These are phyloP conservation scores for Synanceia verrucosa DNA, from an alignment of 2,797 vertebrate species.

Conservation along the genomic window DNA sequence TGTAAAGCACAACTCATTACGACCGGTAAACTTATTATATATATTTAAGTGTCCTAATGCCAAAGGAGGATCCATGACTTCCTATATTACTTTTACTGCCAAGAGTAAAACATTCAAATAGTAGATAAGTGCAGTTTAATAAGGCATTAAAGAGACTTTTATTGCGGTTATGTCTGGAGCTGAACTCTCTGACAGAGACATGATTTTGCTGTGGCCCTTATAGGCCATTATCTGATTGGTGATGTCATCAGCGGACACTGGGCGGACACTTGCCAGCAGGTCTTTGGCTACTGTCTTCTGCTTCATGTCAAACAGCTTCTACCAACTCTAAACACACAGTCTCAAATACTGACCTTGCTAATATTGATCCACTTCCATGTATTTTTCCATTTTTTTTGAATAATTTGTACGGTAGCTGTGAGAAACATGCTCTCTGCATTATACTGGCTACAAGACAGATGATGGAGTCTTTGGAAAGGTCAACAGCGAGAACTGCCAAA, in stretches of 20 bases:
- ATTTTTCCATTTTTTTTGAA: conserved; percentile 6
- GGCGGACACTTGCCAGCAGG: conserved; percentile 44
- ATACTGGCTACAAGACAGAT: conserved; percentile 11
- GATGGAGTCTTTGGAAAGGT: conserved; percentile 32
- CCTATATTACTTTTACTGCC: conserved; percentile 9
- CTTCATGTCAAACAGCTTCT: conserved; percentile 19
- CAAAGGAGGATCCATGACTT: conserved; percentile 4
- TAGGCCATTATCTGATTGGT: conserved; percentile 53
- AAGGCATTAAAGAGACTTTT: conserved; percentile 52
- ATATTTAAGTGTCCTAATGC: neutral
- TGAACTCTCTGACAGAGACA: conserved; percentile 42
- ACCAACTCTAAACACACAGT: neutral
- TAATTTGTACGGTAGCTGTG: neutral
- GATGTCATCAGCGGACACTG: conserved; percentile 57
- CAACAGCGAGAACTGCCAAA: conserved; percentile 55
- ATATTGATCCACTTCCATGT: neutral
- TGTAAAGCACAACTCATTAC: conserved; percentile 7
- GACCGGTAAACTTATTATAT: conserved; percentile 1
- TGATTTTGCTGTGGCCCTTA: conserved; percentile 48
- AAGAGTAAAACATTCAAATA: conserved; percentile 53
- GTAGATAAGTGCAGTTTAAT: conserved; percentile 58
- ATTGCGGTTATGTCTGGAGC: conserved; percentile 39
- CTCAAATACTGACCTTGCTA: neutral
- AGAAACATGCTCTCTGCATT: conserved; percentile 23
- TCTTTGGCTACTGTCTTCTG: conserved; percentile 20